Evolutionary conservation across 2,888 invertebrate genomes (phyloP).

Genomic region (Drosophila paracracens): DNA sequence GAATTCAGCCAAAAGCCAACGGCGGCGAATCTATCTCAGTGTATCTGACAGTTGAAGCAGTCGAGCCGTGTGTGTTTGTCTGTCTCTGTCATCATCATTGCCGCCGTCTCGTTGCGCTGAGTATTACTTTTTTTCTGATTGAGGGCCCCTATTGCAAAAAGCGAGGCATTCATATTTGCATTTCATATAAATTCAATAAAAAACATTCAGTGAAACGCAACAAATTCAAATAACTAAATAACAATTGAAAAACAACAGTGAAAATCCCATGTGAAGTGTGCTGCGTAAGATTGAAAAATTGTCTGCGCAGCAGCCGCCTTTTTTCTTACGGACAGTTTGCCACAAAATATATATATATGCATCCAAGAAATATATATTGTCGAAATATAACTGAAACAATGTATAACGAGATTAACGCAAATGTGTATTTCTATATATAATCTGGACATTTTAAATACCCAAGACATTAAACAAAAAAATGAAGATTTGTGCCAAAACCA

Average conservation of each 20-base stretch:
- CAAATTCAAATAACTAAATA: conserved; percentile 7
- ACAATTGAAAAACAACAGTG: conserved; percentile 25
- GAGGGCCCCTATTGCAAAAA: conserved; percentile 68
- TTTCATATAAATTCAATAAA: conserved; percentile 45
- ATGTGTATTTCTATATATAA: not conserved
- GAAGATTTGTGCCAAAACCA: conserved; percentile 27
- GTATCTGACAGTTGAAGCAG: conserved; percentile 61
- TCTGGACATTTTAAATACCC: not conserved
- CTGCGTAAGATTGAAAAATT: conserved; percentile 62
- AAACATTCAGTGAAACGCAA: conserved; percentile 41
- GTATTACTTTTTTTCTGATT: conserved; percentile 75
- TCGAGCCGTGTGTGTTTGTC: conserved; percentile 57
- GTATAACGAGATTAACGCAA: not conserved
- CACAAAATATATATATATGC: conserved; percentile 34
- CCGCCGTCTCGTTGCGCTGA: conserved; percentile 68
- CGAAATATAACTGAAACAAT: conserved; percentile 13
- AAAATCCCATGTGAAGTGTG: conserved; percentile 35
- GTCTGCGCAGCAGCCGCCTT: conserved; percentile 77
- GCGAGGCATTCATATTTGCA: conserved; percentile 54
- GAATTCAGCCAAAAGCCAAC: conserved; percentile 51
- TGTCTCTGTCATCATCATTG: conserved; percentile 71
- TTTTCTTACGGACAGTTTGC: conserved; percentile 48
- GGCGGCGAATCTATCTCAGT: conserved; percentile 60
- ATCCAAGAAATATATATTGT: not conserved
- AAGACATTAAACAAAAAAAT: conserved; percentile 16